Evolutionary conservation across 37 sponge, comb jelly and placozoan genomes (phyloP), one percentile per base, ranked within the genome.

Genomic region (Geodia barretti): DNA sequence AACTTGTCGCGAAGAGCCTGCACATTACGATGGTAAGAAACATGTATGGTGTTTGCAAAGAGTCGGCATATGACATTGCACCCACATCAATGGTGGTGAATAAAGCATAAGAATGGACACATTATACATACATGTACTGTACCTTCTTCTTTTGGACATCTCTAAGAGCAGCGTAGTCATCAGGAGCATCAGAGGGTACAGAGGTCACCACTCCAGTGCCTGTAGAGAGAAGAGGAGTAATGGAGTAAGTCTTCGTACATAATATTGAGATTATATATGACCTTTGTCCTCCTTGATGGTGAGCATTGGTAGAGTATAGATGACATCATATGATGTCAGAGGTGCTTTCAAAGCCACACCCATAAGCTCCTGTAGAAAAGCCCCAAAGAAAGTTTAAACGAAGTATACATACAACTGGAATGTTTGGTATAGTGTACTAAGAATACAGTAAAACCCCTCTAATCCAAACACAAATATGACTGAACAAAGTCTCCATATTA

Each of bases 141-240:
- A 94, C 97, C 63, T 79, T 69, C 69, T 98, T 98, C 41, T 92
- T 96, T 84, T 98, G 89, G 39, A 98, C 82, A 65, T 98, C 99
- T 74, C 91, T 89, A 60, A 98, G 81, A 54, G 99, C 95, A 62
- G 97, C 99, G 74, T 83, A 98, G 75, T 98, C 99, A 84, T 96
- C 99, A 61, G 99, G 96, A 20, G 99, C 75, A 74, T 98, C 99
- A 38, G 97, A 94, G 23, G 99, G 99, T 19, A 98, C 99, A 72
- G 97, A 96, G 3, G 99, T 98, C 67, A 98, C 99, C 9, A 98
- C 82, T 28, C 97, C 99, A 42, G 99, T 98, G 39, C 98, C 94
- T 94, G 58, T 19, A 40, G 19, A 21, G 24, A 8, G 24, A n/a
- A n/a, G n/a, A n/a, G n/a, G n/a, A 36, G 9, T 11, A 58, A 58